phyloP scores from a whole-genome alignment of 1,140 invertebrate species.

The Drosophila bifasciata region DNA sequence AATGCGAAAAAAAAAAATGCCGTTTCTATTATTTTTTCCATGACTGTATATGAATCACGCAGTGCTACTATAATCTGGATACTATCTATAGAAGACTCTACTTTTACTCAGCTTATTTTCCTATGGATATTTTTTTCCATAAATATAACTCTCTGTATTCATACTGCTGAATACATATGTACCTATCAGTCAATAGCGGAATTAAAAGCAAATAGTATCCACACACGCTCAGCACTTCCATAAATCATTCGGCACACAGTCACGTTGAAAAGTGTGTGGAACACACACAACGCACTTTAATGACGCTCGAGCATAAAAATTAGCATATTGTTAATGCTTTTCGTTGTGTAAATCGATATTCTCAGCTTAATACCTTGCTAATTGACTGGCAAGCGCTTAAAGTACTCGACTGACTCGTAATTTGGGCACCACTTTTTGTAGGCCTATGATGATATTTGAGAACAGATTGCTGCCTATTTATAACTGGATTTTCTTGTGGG shows the following conservation, averaged over 20 bases:
- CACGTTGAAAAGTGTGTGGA: conserved; percentile 16
- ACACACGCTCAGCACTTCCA: conserved; percentile 10
- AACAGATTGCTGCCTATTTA: conserved; percentile 22
- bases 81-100: too few species aligned
- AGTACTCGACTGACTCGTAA: conserved; percentile 56
- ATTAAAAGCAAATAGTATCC: conserved; percentile 34
- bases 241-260: conserved; percentile 27
- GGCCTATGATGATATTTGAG: conserved; percentile 24
- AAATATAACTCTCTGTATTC: conserved; percentile 1
- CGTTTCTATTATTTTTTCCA: too few species aligned
- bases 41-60: too few species aligned
- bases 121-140: too few species aligned
- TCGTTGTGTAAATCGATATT: conserved; percentile 60
- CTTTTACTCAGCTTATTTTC: too few species aligned
- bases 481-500: conserved; percentile 38
- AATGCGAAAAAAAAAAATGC: too few species aligned
- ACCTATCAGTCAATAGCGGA: conserved; percentile 12
- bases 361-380: conserved; percentile 52
- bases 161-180: too few species aligned
- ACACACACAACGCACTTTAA: conserved; percentile 32
- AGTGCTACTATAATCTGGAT: too few species aligned
- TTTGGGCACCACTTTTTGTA: conserved; percentile 29
- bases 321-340: conserved; percentile 30
- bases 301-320: conserved; percentile 17
- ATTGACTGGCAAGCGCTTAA: conserved; percentile 59